These are phyloP conservation scores for Cebus imitator DNA, from an alignment of 2,113 vertebrate species.

Conservation along the genomic window DNA sequence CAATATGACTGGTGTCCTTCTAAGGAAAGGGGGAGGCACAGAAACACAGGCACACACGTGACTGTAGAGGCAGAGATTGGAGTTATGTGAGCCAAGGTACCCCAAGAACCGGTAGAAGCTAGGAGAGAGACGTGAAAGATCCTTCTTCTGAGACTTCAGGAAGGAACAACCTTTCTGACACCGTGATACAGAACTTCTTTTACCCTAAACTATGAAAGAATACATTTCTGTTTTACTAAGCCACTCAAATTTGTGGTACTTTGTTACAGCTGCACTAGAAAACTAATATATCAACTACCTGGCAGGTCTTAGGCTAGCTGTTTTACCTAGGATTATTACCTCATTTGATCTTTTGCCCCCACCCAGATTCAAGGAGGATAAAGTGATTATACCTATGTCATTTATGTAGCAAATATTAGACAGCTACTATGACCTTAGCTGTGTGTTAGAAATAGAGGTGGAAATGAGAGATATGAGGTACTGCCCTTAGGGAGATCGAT, in stretches of 20 bases:
- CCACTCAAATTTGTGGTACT: neutral
- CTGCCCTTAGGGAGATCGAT: neutral
- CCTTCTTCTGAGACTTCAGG: neutral
- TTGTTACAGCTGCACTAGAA: fast-evolving
- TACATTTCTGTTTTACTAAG: neutral
- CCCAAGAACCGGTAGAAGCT: neutral
- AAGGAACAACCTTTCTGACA: neutral
- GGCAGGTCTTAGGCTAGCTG: neutral
- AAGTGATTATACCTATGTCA: neutral
- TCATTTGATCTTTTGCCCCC: neutral
- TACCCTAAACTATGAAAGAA: neutral
- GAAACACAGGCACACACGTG: fast-evolving
- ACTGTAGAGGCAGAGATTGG: neutral
- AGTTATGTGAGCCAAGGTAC: neutral
- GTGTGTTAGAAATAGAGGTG: neutral
- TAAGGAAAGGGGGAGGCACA: neutral
- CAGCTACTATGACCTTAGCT: neutral
- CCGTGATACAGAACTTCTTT: neutral
- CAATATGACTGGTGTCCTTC: neutral
- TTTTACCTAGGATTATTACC: neutral
- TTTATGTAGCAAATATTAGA: neutral
- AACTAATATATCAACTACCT: neutral
- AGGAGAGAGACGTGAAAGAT: neutral
- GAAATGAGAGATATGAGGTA: neutral
- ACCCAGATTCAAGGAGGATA: neutral